Evolutionary conservation across 2,113 vertebrate genomes (phyloP).

Genomic region (Stigmatopora argus): DNA sequence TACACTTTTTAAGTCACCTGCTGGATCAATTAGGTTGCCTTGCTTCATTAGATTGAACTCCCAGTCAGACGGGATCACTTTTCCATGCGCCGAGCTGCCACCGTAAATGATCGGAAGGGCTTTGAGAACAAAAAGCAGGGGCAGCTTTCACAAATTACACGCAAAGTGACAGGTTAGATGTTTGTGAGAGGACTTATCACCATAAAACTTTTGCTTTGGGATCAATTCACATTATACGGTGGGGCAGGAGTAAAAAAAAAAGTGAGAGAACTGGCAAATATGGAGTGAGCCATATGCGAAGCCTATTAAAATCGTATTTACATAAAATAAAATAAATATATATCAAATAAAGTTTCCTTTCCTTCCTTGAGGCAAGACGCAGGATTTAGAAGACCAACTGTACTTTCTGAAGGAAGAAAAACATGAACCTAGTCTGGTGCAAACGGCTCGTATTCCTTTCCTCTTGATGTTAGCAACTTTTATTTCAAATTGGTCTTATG

Average conservation of each 20-base stretch:
- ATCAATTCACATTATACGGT: slow-evolving; percentile 20
- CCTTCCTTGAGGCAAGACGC: slow-evolving; percentile 43
- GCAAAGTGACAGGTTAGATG: slow-evolving; percentile 42
- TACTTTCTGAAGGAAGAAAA: slow-evolving; percentile 7
- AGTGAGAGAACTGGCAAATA: slow-evolving; percentile 42
- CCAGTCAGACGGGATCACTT: neutral
- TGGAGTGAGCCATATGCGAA: slow-evolving; percentile 43
- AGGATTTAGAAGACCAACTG: slow-evolving; percentile 35
- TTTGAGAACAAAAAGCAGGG: slow-evolving; percentile 30
- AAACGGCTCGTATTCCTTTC: slow-evolving; percentile 9
- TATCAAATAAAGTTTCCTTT: slow-evolving; percentile 36
- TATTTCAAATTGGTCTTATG: slow-evolving; percentile 22
- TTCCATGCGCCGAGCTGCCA: neutral
- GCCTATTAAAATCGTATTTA: slow-evolving; percentile 17
- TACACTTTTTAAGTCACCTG: slow-evolving; percentile 7
- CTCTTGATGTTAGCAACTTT: slow-evolving; percentile 21
- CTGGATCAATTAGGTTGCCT: slow-evolving; percentile 8
- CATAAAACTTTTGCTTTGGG: slow-evolving; percentile 26
- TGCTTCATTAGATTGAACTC: slow-evolving; percentile 1
- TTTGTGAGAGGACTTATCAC: slow-evolving; percentile 51
- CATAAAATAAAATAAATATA: neutral
- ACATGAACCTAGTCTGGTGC: slow-evolving; percentile 7
- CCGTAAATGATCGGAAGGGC: neutral
- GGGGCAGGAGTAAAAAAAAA: slow-evolving; percentile 48
- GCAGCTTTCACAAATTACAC: slow-evolving; percentile 30